phyloP scores from a whole-genome alignment of 2,113 vertebrate genomes.

The Spea bombifrons region DNA sequence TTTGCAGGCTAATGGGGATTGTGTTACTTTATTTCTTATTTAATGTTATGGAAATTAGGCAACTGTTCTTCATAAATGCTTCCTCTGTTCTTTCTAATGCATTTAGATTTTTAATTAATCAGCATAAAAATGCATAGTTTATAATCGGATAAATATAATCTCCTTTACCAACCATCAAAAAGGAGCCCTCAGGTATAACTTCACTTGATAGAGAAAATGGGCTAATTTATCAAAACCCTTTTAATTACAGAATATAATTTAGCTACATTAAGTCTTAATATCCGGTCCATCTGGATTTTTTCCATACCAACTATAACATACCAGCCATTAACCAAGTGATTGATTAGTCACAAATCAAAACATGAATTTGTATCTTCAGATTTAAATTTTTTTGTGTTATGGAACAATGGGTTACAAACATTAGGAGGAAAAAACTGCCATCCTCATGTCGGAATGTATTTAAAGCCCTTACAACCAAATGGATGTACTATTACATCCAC shows the following conservation, averaged over 20 bases:
- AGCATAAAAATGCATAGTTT: constrained; percentile 49
- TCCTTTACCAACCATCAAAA: constrained; percentile 50
- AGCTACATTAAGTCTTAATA: constrained; percentile 44
- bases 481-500: too few species aligned
- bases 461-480: too few species aligned
- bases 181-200: constrained; percentile 32
- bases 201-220: constrained; percentile 49
- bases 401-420: too few species aligned
- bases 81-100: constrained; percentile 39
- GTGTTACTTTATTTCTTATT: constrained; percentile 52
- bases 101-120: constrained; percentile 47
- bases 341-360: not conserved
- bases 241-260: constrained; percentile 54
- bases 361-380: not conserved
- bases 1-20: constrained; percentile 51
- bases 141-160: constrained; percentile 53
- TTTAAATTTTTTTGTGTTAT: too few species aligned
- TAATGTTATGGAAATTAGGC: constrained; percentile 51
- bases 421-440: too few species aligned
- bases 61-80: constrained; percentile 43
- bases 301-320: constrained; percentile 1
- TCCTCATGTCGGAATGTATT: too few species aligned
- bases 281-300: not conserved
- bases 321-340: not conserved
- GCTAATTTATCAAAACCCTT: constrained; percentile 55